Conservation (phyloP, 2,888 invertebrate genomes). For the Adelognathus sp. region DNA sequence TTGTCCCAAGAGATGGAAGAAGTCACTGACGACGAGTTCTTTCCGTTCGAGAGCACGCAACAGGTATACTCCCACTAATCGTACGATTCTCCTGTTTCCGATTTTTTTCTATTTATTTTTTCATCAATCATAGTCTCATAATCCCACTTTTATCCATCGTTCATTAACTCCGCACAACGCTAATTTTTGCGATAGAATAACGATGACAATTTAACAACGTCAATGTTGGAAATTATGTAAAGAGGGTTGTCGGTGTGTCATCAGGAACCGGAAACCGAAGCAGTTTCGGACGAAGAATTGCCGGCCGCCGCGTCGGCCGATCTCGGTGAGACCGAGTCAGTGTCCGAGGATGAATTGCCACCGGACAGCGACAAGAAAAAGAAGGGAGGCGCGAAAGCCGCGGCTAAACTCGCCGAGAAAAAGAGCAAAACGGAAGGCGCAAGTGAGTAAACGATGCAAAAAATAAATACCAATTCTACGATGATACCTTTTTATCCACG, state of each 20-base stretch:
- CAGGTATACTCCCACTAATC: conserved; percentile 64
- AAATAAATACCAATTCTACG: neutral
- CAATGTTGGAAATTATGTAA: no score
- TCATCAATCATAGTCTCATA: neutral
- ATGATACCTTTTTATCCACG: neutral
- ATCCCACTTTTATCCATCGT: neutral
- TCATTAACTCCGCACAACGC: neutral
- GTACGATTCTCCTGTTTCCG: conserved; percentile 9
- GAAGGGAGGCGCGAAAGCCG: conserved; percentile 83
- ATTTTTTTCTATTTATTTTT: neutral
- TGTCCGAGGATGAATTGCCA: conserved; percentile 92
- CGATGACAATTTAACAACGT: neutral
- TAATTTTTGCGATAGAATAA: neutral
- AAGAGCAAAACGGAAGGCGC: conserved; percentile 81
- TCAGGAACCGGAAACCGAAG: conserved; percentile 90
- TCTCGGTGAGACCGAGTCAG: conserved; percentile 92
- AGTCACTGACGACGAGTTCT: conserved; percentile 71
- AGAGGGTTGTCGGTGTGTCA: neutral
- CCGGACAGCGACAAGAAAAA: conserved; percentile 82
- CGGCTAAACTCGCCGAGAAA: conserved; percentile 73
- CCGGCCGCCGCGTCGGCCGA: conserved; percentile 88
- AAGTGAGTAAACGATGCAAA: conserved; percentile 64
- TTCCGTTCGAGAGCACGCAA: conserved; percentile 61
- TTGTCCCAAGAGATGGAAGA: conserved; percentile 69
- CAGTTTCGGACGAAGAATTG: conserved; percentile 92